phyloP scores from a whole-genome alignment of 2,888 invertebrate species.

The Tanypteryx hageni region DNA sequence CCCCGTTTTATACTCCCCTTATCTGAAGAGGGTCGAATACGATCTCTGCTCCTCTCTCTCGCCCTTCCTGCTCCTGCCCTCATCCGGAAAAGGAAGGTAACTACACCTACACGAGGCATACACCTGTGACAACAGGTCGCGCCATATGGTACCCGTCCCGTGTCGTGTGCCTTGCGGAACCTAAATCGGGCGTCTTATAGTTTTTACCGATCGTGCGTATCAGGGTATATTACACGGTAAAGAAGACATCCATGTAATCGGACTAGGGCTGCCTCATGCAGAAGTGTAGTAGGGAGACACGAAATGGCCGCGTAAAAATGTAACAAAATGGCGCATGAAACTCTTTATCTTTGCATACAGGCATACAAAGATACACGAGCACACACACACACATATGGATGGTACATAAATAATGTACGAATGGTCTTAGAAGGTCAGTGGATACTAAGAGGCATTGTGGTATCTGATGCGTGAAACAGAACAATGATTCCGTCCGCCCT shows the following conservation, averaged over 20 bases:
- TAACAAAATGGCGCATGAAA: no score
- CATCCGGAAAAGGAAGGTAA: not conserved
- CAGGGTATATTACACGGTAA: not conserved
- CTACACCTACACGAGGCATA: conserved; percentile 11
- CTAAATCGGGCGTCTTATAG: not conserved
- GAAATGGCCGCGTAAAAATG: no score
- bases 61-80: not conserved
- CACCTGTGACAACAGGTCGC: conserved; percentile 32
- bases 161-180: not conserved
- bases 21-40: not conserved
- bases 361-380: no score
- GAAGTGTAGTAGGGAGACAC: no score
- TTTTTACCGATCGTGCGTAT: not conserved
- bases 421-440: no score
- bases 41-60: not conserved
- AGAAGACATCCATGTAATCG: not conserved
- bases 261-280: no score
- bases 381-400: no score
- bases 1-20: not conserved
- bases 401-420: no score
- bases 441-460: no score
- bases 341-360: no score
- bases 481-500: no score
- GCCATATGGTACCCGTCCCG: conserved; percentile 28
- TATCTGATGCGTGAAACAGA: no score